Conservation (phyloP, 2,113 vertebrate genomes). For the Anser cygnoides region DNA sequence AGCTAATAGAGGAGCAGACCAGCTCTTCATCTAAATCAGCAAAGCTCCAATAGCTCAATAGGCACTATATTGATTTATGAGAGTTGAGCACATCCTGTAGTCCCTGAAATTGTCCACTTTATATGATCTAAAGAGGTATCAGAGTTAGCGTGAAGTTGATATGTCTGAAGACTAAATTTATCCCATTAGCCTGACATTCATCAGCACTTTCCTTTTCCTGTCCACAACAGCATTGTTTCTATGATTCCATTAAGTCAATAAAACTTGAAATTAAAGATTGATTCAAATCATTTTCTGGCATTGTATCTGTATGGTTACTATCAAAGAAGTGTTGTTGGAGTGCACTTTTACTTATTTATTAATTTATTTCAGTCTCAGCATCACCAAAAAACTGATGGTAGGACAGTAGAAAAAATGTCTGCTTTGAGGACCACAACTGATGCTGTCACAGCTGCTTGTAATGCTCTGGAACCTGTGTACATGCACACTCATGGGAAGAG, state of each 20-base stretch:
- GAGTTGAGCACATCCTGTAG: not conserved
- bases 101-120: not conserved
- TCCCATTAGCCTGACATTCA: not conserved
- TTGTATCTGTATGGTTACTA: not conserved
- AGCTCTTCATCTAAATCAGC: not conserved
- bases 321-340: not conserved
- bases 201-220: not conserved
- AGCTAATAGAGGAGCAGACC: not conserved
- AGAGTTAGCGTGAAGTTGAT: not conserved
- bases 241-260: not conserved
- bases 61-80: not conserved
- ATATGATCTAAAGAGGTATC: not conserved
- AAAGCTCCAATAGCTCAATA: not conserved
- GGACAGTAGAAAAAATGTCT: not conserved
- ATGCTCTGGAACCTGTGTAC: not conserved
- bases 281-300: not conserved
- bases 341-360: not conserved
- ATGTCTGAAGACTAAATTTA: not conserved
- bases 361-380: not conserved
- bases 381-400: not conserved
- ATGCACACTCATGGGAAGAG: not conserved
- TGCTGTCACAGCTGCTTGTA: not conserved
- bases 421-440: not conserved
- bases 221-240: not conserved
- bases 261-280: constrained; percentile 7